A percentile compares a stretch with the other conserved stretches of the same genome.
These are phyloP conservation scores for Esox niger DNA, from an alignment of 2,113 vertebrate species.

Conservation along the genomic window DNA sequence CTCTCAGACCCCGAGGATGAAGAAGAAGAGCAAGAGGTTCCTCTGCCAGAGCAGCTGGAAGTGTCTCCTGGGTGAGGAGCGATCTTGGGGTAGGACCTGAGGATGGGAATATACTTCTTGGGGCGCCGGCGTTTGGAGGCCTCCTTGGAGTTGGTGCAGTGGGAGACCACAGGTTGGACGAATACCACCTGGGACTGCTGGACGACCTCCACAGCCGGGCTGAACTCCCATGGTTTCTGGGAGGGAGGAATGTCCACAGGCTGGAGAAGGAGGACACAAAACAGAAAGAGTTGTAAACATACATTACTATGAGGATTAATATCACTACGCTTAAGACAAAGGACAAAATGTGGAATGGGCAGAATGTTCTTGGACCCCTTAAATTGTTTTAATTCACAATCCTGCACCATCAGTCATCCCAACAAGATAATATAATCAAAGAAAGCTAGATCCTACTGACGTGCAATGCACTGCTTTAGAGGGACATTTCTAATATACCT, in stretches of 20 bases:
- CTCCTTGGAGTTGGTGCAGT: conserved; percentile 57
- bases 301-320: not conserved
- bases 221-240: conserved; percentile 84
- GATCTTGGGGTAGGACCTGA: conserved; percentile 92
- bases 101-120: conserved; percentile 85
- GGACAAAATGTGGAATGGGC: no score
- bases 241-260: conserved; percentile 56
- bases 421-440: no score
- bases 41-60: conserved; percentile 57
- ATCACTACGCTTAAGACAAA: not conserved
- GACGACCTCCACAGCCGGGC: conserved; percentile 84
- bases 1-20: conserved; percentile 27
- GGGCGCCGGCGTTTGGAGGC: conserved; percentile 73
- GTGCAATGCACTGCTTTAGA: no score
- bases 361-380: no score
- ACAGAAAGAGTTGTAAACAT: not conserved
- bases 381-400: no score
- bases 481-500: conserved; percentile 67
- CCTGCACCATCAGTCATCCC: no score
- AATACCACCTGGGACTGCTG: conserved; percentile 85
- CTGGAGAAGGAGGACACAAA: conserved; percentile 40
- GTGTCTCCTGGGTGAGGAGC: conserved; percentile 86
- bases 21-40: conserved; percentile 34
- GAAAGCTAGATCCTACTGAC: no score
- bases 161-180: conserved; percentile 80